Base-by-base conservation (phyloP, 2,797 vertebrate species). In the Enteromius paludinosus region DNA sequence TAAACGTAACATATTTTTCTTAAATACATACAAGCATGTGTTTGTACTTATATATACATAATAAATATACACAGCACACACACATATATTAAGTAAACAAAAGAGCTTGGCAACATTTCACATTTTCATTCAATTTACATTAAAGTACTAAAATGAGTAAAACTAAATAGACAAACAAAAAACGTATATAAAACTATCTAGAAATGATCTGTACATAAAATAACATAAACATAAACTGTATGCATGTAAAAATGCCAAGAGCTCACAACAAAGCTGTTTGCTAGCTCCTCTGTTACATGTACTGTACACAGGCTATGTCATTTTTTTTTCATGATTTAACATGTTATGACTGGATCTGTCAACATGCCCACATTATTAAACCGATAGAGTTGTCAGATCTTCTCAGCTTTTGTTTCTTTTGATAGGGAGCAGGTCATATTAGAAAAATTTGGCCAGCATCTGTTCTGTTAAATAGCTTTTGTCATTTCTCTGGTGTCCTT, bases 401-500 rank as follows among this genome's bases (percentile, higher is more conserved):
- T 83, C 78, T 43, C 45, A 68, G 23, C 18, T 73, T 88, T 90
- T 83, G 85, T 84, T 76, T 76, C 10, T 14, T 30, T n/a, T 62
- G 38, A 76, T 45, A 38, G 23, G 23, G 56, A 30, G 56, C 85
- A 78, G 88, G 87, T 90, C 85, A 88, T 86, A 83, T 85, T 89
- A 85, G 89, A 87, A 85, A 56, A 90, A 87, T 78, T 70, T 85
- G 87, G 90, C 47, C n/a, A 86, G 84, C 88, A 84, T 88, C 85
- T 15, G 62, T 43, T 74, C 33, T 79, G 82, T 82, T 91, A 86
- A 89, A 85, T 52, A 87, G 78, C 65, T 90, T 88, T 90, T 90
- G 89, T 92, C 89, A 91, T 80, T 71, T 33, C 82, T 80, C 70
- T 90, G 87, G 84, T 87, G 79, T 87, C 86, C 28, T 78, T 89